phyloP scores from a whole-genome alignment of 1,140 invertebrate species.

The Drosophila lacteicornis region DNA sequence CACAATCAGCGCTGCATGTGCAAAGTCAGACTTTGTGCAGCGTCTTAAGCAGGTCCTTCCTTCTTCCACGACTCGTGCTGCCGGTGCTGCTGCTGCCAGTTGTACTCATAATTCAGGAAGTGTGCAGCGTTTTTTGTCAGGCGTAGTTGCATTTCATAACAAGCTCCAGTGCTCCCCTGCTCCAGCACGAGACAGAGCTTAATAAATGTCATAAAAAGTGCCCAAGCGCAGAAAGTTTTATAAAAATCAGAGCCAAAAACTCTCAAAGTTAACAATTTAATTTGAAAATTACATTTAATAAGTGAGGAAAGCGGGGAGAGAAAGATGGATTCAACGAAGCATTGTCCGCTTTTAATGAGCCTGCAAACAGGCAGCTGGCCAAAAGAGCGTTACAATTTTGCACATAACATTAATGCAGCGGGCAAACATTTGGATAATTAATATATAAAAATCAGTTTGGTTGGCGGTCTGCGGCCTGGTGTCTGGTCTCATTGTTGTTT shows the following conservation, averaged over 20 bases:
- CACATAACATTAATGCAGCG: constrained; percentile 45
- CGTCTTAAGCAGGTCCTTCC: constrained; percentile 33
- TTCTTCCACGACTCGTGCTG: neutral
- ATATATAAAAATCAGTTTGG: constrained; percentile 64
- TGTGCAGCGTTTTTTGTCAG: constrained; percentile 64
- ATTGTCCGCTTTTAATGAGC: constrained; percentile 57
- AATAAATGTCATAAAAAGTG: constrained; percentile 68
- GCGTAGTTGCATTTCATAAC: constrained; percentile 69
- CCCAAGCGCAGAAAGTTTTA: constrained; percentile 24
- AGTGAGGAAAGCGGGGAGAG: neutral
- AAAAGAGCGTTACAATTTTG: constrained; percentile 34
- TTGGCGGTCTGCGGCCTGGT: constrained; percentile 13
- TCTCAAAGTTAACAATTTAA: constrained; percentile 36
- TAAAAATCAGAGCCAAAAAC: constrained; percentile 26
- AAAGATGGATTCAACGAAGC: constrained; percentile 2
- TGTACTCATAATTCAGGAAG: constrained; percentile 79
- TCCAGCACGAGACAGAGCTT: constrained; percentile 47
- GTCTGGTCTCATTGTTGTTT: constrained; percentile 63
- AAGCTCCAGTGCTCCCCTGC: constrained; percentile 39
- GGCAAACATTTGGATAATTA: constrained; percentile 69
- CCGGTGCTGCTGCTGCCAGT: neutral
- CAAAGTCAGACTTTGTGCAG: constrained; percentile 47
- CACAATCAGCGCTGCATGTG: constrained; percentile 61
- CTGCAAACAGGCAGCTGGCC: constrained; percentile 44
- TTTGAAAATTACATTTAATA: constrained; percentile 16